Conservation (phyloP, 2,113 vertebrate species). For the Stegostoma tigrinum region DNA sequence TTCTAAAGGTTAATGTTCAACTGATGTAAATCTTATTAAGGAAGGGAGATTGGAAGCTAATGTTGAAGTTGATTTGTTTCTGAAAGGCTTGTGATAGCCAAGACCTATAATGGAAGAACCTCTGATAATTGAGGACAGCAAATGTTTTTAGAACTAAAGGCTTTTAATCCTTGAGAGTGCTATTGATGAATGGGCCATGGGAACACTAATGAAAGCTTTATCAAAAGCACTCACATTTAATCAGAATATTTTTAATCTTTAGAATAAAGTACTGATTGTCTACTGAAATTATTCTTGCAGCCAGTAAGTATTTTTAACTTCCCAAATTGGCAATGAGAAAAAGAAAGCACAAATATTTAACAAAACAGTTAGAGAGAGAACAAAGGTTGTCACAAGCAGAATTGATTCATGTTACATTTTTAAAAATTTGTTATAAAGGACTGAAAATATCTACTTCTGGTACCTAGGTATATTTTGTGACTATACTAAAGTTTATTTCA, state of each 20-base stretch:
- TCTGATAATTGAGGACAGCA: neutral
- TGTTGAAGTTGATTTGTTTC: neutral
- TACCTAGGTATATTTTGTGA: neutral
- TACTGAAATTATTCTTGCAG: neutral
- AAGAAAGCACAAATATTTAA: neutral
- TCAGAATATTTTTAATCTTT: neutral
- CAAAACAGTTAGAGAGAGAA: neutral
- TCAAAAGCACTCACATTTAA: neutral
- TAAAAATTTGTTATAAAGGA: neutral
- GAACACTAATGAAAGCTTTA: neutral
- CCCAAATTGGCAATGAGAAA: neutral
- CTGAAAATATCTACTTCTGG: neutral
- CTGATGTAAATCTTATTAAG: neutral
- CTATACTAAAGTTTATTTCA: neutral
- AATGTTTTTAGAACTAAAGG: neutral
- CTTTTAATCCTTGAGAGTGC: neutral
- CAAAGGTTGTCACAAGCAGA: neutral
- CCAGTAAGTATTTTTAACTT: neutral
- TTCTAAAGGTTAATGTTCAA: neutral
- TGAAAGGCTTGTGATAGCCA: neutral
- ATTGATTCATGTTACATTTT: neutral
- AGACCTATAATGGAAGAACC: neutral
- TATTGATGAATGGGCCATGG: neutral
- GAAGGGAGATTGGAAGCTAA: neutral
- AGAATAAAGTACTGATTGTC: neutral